Evolutionary conservation across 1,140 invertebrate genomes (phyloP).

Genomic region (Idris sp.): DNA sequence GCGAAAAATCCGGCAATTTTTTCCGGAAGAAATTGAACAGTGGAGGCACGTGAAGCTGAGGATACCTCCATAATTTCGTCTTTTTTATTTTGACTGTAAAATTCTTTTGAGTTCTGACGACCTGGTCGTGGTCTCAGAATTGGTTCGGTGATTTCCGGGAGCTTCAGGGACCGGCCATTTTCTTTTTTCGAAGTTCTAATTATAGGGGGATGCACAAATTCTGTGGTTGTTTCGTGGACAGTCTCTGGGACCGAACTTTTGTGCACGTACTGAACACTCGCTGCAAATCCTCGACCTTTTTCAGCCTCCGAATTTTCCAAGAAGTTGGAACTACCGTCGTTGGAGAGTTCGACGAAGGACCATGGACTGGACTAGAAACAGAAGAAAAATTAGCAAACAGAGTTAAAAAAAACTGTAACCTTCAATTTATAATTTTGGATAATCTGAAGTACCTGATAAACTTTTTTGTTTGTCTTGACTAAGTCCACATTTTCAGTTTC

Average conservation of each 20-base stretch:
- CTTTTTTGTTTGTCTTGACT: conserved; percentile 28
- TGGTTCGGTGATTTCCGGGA: conserved; percentile 85
- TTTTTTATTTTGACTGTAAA: conserved; percentile 47
- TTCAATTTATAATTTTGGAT: no score
- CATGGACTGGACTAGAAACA: conserved; percentile 65
- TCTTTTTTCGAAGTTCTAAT: conserved; percentile 76
- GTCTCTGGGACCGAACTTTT: conserved; percentile 29
- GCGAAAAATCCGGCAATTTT: conserved; percentile 86
- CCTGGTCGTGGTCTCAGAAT: conserved; percentile 82
- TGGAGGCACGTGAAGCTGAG: conserved; percentile 77
- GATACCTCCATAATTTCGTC: conserved; percentile 68
- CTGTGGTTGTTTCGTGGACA: conserved; percentile 36
- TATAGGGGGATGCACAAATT: conserved; percentile 67
- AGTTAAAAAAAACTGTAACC: no score
- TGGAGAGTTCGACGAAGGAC: conserved; percentile 68
- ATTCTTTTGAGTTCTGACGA: conserved; percentile 66
- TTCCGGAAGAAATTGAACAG: conserved; percentile 88
- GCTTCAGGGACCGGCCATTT: conserved; percentile 75
- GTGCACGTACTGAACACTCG: conserved; percentile 54
- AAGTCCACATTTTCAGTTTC: conserved; percentile 26
- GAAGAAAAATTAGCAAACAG: not conserved
- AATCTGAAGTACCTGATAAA: no score
- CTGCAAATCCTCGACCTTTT: conserved; percentile 66
- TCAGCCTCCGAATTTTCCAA: conserved; percentile 66
- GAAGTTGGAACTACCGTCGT: conserved; percentile 71